Evolutionary conservation across 2,113 vertebrate genomes (phyloP), one percentile per base, ranked within the genome.

Genomic region (Oriolus oriolus): DNA sequence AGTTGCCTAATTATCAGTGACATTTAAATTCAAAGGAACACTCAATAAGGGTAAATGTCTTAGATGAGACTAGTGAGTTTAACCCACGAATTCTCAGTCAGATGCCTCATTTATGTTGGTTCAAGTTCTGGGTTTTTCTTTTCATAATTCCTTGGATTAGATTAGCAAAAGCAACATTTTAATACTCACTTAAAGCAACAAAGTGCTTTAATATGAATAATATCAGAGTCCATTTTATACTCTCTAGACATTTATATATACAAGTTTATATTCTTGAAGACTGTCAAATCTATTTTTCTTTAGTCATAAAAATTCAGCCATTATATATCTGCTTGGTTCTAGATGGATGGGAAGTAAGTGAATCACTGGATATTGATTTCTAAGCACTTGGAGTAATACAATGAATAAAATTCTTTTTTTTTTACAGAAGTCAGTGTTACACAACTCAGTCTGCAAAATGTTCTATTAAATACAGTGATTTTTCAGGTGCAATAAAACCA

Each of bases 271-370:
- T 57, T 90, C 59, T 76, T 76, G 10, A 42, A 79, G 39, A 41
- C 35, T 81, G 56, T 26, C 42, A 95, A 54, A 81, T 87, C n/a
- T 84, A 70, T 89, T 95, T 71, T 78, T 54, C 70, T 95, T 90
- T 53, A 84, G 78, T 90, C 63, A 93, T 59, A 96, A 91, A 84
- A 73, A 92, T 65, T 96, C 56, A 80, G n/a, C 70, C 91, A 65
- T 70, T 88, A 30, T 77, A 13, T 42, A 84, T 89, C 69, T 96
- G 31, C 47, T 80, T 69, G 9, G 16, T 77, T 78, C 52, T 65
- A 87, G 24, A 69, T 81, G 42, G 63, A 71, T 83, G 79, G 83
- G 50, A 96, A 76, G 31, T 50, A 61, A 89, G 13, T 75, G 77
- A 76, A 35, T 60, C 65, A 84, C 20, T 73, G 92, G 44, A 53